Evolutionary conservation across 1,140 invertebrate genomes (phyloP).

Genomic region (Diorhabda carinulata): DNA sequence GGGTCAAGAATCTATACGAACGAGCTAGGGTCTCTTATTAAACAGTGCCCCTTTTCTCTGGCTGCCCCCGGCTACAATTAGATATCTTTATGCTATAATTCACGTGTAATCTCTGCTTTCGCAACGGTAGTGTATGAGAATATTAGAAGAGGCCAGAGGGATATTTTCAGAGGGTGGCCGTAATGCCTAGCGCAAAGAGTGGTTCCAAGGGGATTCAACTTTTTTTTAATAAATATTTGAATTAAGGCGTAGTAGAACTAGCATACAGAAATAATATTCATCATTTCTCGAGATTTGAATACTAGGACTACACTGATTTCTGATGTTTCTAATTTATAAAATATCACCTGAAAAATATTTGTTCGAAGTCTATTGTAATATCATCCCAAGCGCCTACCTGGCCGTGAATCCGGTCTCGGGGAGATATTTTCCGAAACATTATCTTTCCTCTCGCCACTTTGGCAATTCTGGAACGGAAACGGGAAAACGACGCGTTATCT

Average conservation of each 20-base stretch:
- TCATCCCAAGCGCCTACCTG: conserved; percentile 14
- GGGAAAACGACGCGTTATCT: conserved; percentile 17
- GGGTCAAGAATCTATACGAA: conserved; percentile 38
- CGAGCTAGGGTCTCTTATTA: background rate
- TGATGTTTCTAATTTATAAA: too few species aligned
- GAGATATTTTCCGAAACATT: conserved; percentile 17
- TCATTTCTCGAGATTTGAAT: too few species aligned
- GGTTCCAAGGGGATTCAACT: background rate
- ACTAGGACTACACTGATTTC: too few species aligned
- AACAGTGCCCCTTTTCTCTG: conserved; percentile 22
- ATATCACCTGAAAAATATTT: background rate
- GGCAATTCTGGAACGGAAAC: conserved; percentile 17
- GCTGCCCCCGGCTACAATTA: conserved; percentile 46
- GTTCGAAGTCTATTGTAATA: background rate
- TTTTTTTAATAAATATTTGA: too few species aligned
- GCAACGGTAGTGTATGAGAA: background rate
- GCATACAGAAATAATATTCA: too few species aligned
- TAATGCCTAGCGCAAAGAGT: background rate
- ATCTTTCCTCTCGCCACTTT: conserved; percentile 15
- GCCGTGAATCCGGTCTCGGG: conserved; percentile 24
- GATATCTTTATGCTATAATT: conserved; percentile 50
- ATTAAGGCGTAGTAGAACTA: too few species aligned
- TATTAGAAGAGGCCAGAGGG: conserved; percentile 1
- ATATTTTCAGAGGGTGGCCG: background rate
- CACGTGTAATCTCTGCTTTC: conserved; percentile 48